Conservation (phyloP, 2,113 vertebrate species). For the Turnix velox region DNA sequence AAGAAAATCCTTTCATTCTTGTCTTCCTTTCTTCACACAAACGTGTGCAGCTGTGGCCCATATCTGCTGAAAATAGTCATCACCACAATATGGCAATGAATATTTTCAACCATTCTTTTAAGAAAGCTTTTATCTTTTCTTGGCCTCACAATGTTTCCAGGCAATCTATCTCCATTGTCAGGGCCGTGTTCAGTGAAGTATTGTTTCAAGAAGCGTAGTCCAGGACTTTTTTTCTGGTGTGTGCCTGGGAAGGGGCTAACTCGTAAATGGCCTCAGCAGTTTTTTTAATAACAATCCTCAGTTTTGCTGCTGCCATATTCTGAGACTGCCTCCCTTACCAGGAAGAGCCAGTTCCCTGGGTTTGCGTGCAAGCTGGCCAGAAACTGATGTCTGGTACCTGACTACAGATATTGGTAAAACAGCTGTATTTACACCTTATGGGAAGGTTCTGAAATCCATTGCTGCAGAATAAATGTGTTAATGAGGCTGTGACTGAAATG, state of each 20-base stretch:
- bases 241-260: slow-evolving; percentile 7
- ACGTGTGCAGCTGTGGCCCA: slow-evolving; percentile 37
- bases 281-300: background rate
- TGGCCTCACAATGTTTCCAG: background rate
- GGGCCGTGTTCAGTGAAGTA: background rate
- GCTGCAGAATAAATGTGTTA: background rate
- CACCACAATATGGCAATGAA: slow-evolving; percentile 40
- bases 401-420: background rate
- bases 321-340: background rate
- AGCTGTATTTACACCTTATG: background rate
- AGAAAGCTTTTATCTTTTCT: slow-evolving; percentile 59
- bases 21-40: slow-evolving; percentile 42
- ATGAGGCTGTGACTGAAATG: background rate
- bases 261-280: background rate
- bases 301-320: background rate
- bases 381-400: background rate
- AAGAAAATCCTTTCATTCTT: slow-evolving; percentile 31
- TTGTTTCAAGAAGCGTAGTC: slow-evolving; percentile 10
- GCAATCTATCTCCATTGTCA: slow-evolving; percentile 42
- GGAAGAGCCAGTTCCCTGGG: background rate
- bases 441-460: background rate
- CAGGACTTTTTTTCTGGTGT: background rate
- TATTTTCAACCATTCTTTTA: slow-evolving; percentile 46
- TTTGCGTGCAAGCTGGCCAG: background rate
- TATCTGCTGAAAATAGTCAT: slow-evolving; percentile 51